Percentiles rank a stretch among this genome's conserved stretches.
Conservation (phyloP, 2,113 vertebrate genomes). For the Ailuropoda melanoleuca region DNA sequence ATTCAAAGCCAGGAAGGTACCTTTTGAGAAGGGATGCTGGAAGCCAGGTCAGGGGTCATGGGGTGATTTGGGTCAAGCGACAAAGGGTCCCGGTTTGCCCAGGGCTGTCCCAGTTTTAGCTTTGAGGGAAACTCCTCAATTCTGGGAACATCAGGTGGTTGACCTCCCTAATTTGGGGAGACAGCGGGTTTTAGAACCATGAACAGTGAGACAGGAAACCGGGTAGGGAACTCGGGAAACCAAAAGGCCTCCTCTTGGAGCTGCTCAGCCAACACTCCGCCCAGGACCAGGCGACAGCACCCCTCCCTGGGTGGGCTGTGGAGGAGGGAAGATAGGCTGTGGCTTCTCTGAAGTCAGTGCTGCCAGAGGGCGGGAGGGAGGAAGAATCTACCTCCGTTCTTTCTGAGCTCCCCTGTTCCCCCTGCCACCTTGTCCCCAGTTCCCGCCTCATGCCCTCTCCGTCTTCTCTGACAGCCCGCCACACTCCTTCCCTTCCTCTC, state of each 20-base stretch:
- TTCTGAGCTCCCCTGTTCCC: background rate
- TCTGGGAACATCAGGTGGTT: too few relatives aligned
- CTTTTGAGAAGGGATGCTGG: background rate
- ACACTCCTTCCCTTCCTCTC: background rate
- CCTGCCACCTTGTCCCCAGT: background rate
- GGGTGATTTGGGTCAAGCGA: background rate
- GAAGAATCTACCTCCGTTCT: background rate
- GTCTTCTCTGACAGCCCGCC: background rate
- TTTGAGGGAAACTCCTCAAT: background rate
- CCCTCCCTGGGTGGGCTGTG: rapidly evolving
- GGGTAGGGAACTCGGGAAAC: rapidly evolving
- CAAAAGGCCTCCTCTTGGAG: background rate
- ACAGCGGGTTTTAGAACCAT: background rate
- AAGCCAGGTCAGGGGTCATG: background rate
- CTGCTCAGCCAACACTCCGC: background rate
- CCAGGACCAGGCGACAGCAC: too few relatives aligned
- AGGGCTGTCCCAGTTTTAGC: background rate
- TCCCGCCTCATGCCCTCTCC: background rate
- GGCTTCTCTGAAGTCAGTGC: background rate
- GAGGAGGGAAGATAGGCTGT: too few relatives aligned
- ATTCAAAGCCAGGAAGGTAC: background rate
- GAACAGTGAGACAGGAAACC: background rate
- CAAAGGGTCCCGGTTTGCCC: too few relatives aligned
- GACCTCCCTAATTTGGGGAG: background rate
- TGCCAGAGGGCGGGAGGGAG: too few relatives aligned